Base-by-base conservation (phyloP, 2,797 vertebrate species). In the Rachycentron canadum region DNA sequence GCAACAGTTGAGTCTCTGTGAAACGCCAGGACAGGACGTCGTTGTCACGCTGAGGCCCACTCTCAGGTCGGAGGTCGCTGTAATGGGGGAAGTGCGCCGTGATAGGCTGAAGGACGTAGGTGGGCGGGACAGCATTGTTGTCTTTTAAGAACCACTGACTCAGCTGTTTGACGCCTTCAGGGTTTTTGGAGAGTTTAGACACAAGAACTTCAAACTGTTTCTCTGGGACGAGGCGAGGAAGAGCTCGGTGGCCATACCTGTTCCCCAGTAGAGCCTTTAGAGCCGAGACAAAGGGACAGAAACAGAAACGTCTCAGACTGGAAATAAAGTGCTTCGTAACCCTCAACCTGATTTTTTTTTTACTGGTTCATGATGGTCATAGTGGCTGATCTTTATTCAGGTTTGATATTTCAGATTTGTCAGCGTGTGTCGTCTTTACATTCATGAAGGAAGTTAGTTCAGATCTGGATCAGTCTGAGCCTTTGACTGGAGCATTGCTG, bases 261-360 rank as follows among this genome's bases (percentile, higher is more conserved):
- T 94, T 93, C 47, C 97, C 95, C 64, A 97, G 79, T 25, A 97
- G 91, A 28, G 90, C 96, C 96, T 97, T 82, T 1, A 17, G 70
- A 76, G 28, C 57, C 81, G 41, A 56, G 23, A 56, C n/a, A 52
- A 60, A 57, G 28, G 77, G 3, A 25, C 53, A 19, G 13, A 41
- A 61, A 23, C 19, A 57, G 32, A 34, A n/a, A n/a, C n/a, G n/a
- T n/a, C n/a, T n/a, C n/a, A n/a, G n/a, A n/a, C n/a, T n/a, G n/a
- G n/a, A n/a, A n/a, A n/a, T n/a, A n/a, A n/a, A n/a, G n/a, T n/a
- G n/a, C n/a, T n/a, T n/a, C n/a, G n/a, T n/a, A n/a, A n/a, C n/a
- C n/a, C n/a, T n/a, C n/a, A n/a, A n/a, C n/a, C n/a, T n/a, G n/a
- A n/a, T n/a, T n/a, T n/a, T n/a, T n/a, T n/a, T n/a, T n/a, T n/a